Evolutionary conservation across 2,113 vertebrate species (phyloP).

Genomic region (Tenebrosternarchus preto): DNA sequence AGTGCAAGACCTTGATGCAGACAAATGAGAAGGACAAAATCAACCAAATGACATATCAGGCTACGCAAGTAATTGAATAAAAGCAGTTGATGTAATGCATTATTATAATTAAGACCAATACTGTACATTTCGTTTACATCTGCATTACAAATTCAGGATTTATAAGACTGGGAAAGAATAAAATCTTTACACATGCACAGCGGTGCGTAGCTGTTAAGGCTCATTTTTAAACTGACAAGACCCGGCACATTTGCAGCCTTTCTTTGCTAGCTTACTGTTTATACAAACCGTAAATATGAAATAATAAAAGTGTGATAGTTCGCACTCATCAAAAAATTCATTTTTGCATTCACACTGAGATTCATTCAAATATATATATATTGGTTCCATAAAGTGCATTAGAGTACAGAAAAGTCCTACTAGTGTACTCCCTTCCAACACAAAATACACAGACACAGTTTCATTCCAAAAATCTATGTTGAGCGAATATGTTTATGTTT

Average conservation of each 20-base stretch:
- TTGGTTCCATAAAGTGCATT: slow-evolving; percentile 7
- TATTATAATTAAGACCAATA: neutral
- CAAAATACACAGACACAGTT: neutral
- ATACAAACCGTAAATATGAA: neutral
- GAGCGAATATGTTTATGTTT: slow-evolving; percentile 5
- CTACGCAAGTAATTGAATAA: slow-evolving; percentile 19
- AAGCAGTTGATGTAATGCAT: neutral
- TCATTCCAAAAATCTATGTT: slow-evolving; percentile 20
- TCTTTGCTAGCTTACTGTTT: neutral
- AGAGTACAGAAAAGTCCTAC: neutral
- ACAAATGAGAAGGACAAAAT: slow-evolving; percentile 68
- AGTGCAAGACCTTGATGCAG: slow-evolving; percentile 67
- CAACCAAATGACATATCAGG: slow-evolving; percentile 32
- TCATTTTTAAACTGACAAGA: neutral
- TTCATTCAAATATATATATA: neutral
- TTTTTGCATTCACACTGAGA: neutral
- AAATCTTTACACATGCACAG: no score
- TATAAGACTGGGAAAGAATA: no score
- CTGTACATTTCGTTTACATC: neutral
- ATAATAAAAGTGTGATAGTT: neutral
- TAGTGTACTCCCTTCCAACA: neutral
- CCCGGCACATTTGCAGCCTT: no score
- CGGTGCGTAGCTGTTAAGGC: neutral
- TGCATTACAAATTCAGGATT: neutral
- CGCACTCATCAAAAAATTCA: neutral